Conservation (phyloP, 2,888 invertebrate species). For the Gastracanthus pulcherrimus region DNA sequence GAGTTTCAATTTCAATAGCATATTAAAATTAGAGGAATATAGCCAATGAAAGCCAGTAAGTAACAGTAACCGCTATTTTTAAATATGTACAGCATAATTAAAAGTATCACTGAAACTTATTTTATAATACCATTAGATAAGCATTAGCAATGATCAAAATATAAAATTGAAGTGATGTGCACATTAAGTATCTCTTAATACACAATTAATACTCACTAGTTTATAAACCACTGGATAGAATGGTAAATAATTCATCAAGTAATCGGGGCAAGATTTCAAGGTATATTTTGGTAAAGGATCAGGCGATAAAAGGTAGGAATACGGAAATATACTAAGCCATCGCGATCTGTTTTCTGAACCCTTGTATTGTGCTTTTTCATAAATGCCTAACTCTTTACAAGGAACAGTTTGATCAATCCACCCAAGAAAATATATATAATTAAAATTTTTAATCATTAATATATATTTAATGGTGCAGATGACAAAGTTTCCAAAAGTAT, state of each 20-base stretch:
- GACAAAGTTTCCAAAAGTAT: constrained; percentile 6
- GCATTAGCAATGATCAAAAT: not conserved
- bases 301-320: not conserved
- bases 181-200: not conserved
- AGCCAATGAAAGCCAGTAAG: too few relatives aligned
- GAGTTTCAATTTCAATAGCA: too few relatives aligned
- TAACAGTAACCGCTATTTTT: not conserved
- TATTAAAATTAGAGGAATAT: too few relatives aligned
- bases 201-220: not conserved
- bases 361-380: not conserved
- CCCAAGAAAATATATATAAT: constrained; percentile 6
- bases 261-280: not conserved
- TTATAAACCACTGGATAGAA: not conserved
- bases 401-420: not conserved
- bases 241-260: not conserved
- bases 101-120: not conserved
- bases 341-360: not conserved
- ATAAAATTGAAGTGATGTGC: not conserved
- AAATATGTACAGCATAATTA: not conserved
- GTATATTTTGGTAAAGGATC: not conserved
- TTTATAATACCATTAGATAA: not conserved
- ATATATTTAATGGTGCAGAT: not conserved
- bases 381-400: not conserved
- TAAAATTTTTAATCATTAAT: not conserved
- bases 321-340: not conserved